A percentile compares a stretch with the other conserved stretches of the same genome.
Evolutionary conservation across 2,797 vertebrate species (phyloP).

Genomic region (Varecia variegata): DNA sequence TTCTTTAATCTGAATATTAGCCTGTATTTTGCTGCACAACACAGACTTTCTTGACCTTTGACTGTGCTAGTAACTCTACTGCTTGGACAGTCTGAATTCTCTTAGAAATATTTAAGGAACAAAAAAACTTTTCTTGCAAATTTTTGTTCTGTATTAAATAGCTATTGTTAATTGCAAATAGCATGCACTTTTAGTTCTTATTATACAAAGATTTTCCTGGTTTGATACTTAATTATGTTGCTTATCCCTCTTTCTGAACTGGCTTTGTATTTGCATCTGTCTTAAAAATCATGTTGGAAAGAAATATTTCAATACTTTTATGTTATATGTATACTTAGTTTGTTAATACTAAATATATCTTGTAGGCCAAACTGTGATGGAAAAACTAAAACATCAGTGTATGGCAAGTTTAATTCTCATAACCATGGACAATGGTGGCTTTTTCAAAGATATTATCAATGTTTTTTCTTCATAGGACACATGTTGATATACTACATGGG

Average conservation of each 20-base stretch:
- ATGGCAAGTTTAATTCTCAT: not conserved
- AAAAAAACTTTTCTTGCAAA: not conserved
- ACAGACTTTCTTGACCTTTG: not conserved
- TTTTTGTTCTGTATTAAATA: not conserved
- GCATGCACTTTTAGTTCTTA: not conserved
- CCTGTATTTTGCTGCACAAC: not conserved
- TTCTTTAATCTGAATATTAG: not conserved
- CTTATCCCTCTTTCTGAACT: not conserved
- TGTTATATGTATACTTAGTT: not conserved
- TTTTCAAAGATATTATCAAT: not conserved
- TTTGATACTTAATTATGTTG: not conserved
- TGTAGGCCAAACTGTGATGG: not conserved
- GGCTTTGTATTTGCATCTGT: not conserved
- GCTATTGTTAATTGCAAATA: not conserved
- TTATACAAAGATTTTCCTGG: not conserved
- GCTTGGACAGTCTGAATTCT: not conserved
- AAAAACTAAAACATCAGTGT: not conserved
- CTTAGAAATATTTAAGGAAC: not conserved
- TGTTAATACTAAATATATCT: not conserved
- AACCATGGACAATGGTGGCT: not conserved
- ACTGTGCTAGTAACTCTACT: not conserved
- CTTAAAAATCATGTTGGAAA: not conserved
- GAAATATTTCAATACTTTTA: not conserved
- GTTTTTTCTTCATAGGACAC: not conserved
- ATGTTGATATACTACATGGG: not conserved